These are phyloP conservation scores for Neoascia interrupta DNA, from an alignment of 2,888 invertebrate genomes.

Conservation along the genomic window DNA sequence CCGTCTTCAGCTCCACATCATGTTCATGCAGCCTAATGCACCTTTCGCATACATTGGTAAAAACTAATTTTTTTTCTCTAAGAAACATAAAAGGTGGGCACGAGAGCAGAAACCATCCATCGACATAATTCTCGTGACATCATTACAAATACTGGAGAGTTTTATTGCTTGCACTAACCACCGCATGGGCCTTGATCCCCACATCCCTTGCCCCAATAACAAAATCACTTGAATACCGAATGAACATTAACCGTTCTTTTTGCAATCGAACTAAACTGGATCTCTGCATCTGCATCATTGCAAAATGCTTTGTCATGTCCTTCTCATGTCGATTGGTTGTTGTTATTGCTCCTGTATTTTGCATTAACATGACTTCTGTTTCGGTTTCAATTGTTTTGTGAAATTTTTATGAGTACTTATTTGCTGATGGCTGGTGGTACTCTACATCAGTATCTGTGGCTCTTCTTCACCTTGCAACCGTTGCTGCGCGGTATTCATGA, in stretches of 20 bases:
- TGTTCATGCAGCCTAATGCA: too few relatives aligned
- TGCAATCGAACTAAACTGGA: constrained; percentile 48
- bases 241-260: constrained; percentile 21
- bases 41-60: too few relatives aligned
- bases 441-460: constrained; percentile 19
- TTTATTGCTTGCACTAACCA: constrained; percentile 17
- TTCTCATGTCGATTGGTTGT: constrained; percentile 70
- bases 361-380: constrained; percentile 72
- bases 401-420: constrained; percentile 67
- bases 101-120: constrained; percentile 37
- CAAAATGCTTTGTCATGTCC: constrained; percentile 69
- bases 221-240: constrained; percentile 29
- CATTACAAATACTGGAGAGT: constrained; percentile 41
- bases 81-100: constrained; percentile 33
- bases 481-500: background rate
- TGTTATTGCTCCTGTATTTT: constrained; percentile 71
- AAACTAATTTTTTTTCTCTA: too few relatives aligned
- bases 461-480: background rate
- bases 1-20: too few relatives aligned
- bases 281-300: constrained; percentile 45
- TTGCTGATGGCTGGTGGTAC: constrained; percentile 35
- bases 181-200: constrained; percentile 31
- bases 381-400: constrained; percentile 70
- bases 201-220: background rate
- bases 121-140: constrained; percentile 69